Evolutionary conservation across 2,113 vertebrate genomes (phyloP).

Genomic region (Cottus gobio): DNA sequence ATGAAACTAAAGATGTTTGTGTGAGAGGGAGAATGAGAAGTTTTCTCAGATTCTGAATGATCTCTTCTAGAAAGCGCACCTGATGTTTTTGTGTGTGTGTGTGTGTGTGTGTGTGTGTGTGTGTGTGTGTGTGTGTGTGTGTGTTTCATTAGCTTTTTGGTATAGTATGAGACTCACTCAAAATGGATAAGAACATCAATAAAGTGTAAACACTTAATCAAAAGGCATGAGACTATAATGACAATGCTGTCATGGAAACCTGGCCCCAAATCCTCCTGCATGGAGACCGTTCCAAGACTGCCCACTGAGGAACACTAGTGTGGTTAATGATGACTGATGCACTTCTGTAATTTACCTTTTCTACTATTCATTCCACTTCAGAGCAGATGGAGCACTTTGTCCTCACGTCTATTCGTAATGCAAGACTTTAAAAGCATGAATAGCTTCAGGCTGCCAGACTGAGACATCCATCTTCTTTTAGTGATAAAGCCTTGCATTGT

Average conservation of each 20-base stretch:
- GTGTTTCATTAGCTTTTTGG: too few species aligned
- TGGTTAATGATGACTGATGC: neutral
- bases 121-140: too few species aligned
- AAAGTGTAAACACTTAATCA: neutral
- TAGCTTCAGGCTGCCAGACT: neutral
- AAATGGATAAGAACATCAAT: neutral
- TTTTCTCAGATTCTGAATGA: too few species aligned
- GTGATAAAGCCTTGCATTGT: neutral
- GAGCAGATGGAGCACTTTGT: slow-evolving; percentile 8
- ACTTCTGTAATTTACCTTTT: neutral
- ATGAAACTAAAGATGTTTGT: too few species aligned
- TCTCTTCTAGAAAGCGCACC: too few species aligned
- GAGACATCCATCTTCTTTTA: neutral
- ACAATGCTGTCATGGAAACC: neutral
- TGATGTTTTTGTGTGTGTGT: too few species aligned
- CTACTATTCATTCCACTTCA: neutral
- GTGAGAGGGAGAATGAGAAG: too few species aligned
- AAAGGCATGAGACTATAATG: neutral
- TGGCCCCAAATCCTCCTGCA: neutral
- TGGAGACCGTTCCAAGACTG: neutral
- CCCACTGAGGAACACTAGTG: neutral
- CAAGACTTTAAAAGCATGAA: slow-evolving; percentile 3
- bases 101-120: too few species aligned
- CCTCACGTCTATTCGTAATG: neutral
- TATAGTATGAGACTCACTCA: too few species aligned